A percentile compares a stretch with the other conserved stretches of the same genome.
Conservation (phyloP, 2,113 vertebrate species). For the Lates calcarifer region DNA sequence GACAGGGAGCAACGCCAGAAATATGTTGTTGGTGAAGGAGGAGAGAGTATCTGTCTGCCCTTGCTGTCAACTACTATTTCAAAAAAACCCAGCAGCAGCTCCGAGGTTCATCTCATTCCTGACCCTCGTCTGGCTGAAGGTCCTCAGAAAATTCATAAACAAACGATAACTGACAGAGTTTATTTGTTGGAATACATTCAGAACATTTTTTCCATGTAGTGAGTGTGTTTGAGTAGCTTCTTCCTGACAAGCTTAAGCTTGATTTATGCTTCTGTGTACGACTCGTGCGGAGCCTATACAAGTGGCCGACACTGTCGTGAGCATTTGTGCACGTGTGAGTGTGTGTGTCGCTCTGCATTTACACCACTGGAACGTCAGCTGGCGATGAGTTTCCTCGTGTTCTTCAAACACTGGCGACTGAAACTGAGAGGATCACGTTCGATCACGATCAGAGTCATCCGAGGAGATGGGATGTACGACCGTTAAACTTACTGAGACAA, state of each 20-base stretch:
- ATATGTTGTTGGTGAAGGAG: not conserved
- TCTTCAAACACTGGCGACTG: no score
- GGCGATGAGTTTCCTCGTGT: no score
- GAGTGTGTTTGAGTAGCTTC: not conserved
- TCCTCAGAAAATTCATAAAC: not conserved
- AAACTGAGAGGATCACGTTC: no score
- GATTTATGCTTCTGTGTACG: no score
- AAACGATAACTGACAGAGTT: constrained; percentile 2
- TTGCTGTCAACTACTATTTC: not conserved
- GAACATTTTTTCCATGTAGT: not conserved
- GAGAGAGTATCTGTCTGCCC: not conserved
- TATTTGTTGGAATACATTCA: not conserved
- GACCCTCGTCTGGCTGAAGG: not conserved
- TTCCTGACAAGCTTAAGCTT: not conserved
- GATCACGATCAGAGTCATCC: no score
- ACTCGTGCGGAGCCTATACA: no score
- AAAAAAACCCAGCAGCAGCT: not conserved
- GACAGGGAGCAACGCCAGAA: not conserved
- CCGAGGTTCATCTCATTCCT: not conserved
- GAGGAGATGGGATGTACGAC: no score
- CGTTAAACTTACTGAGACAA: no score
- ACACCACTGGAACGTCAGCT: no score
- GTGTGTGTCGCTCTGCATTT: no score
- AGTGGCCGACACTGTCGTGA: no score
- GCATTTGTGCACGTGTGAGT: no score